These are phyloP conservation scores for Phacellophora camtschatica DNA, from an alignment of 30 jellyfish, hydroid and myxozoan genomes.

Conservation along the genomic window DNA sequence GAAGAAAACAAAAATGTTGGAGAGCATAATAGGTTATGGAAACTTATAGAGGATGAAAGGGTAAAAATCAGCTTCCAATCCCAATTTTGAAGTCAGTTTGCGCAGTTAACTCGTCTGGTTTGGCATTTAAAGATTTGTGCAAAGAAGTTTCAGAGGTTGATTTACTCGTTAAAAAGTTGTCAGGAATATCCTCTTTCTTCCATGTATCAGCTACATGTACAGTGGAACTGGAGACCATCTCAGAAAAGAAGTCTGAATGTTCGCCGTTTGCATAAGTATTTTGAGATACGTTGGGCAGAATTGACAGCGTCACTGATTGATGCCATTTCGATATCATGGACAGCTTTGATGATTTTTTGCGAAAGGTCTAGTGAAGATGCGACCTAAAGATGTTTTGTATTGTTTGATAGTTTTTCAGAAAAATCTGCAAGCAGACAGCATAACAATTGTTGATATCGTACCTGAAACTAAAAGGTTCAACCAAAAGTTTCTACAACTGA, in stretches of 20 bases:
- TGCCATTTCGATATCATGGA: not conserved
- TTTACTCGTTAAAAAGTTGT: not conserved
- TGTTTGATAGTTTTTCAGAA: not conserved
- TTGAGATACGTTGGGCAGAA: constrained; percentile 13
- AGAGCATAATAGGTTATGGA: constrained; percentile 17
- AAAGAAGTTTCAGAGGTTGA: constrained; percentile 8
- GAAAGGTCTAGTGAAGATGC: not conserved
- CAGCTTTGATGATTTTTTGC: not conserved
- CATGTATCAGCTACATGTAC: constrained; percentile 49
- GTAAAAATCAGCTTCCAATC: not conserved
- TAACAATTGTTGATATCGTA: not conserved
- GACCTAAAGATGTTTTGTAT: constrained; percentile 7
- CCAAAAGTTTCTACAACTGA: not conserved
- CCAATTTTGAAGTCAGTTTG: constrained; percentile 21
- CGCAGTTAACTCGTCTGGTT: constrained; percentile 30
- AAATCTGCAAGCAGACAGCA: not conserved
- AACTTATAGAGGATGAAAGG: constrained; percentile 1
- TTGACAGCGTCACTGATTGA: not conserved
- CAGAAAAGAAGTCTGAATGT: not conserved
- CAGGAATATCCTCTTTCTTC: constrained; percentile 23
- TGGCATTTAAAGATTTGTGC: constrained; percentile 13
- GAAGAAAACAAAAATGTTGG: constrained; percentile 22
- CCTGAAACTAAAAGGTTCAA: not conserved
- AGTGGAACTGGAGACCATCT: constrained; percentile 17
- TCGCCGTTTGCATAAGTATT: constrained; percentile 3